Evolutionary conservation across 1,140 invertebrate species (phyloP).

Genomic region (Drosophila bifasciata): DNA sequence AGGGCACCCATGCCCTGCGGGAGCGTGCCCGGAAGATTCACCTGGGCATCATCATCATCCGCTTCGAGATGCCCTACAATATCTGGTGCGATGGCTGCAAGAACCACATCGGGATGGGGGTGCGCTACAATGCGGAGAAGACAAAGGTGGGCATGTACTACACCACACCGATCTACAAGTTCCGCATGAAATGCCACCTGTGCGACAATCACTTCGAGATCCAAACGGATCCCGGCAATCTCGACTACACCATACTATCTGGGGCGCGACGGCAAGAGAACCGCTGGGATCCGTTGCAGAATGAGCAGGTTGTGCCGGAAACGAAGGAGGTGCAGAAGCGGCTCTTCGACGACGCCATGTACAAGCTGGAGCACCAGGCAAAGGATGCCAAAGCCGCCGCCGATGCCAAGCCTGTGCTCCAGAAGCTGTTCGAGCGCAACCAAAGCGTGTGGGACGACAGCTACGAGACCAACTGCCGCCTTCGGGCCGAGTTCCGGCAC

Average conservation of each 20-base stretch:
- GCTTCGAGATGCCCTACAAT: slow-evolving; percentile 99
- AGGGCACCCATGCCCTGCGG: slow-evolving; percentile 97
- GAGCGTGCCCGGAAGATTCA: slow-evolving; percentile 97
- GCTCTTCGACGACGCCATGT: slow-evolving; percentile 98
- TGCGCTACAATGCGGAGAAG: slow-evolving; percentile 99
- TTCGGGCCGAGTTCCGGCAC: slow-evolving; percentile 92
- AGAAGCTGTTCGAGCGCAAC: slow-evolving; percentile 91
- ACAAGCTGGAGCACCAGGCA: slow-evolving; percentile 95
- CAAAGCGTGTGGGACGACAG: slow-evolving; percentile 94
- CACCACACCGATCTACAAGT: slow-evolving; percentile 98
- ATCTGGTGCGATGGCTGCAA: slow-evolving; percentile 99
- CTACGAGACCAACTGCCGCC: slow-evolving; percentile 93
- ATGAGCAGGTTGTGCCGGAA: slow-evolving; percentile 96
- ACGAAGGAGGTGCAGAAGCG: slow-evolving; percentile 94
- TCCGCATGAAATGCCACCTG: slow-evolving; percentile 99
- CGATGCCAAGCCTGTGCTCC: slow-evolving; percentile 88
- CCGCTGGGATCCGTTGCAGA: slow-evolving; percentile 98
- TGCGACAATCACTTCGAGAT: slow-evolving; percentile 99
- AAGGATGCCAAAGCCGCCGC: slow-evolving; percentile 91
- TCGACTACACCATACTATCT: slow-evolving; percentile 98
- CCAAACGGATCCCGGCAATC: slow-evolving; percentile 98
- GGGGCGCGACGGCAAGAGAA: slow-evolving; percentile 98
- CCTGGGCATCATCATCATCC: slow-evolving; percentile 98
- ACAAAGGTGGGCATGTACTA: slow-evolving; percentile 99
- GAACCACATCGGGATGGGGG: slow-evolving; percentile 98